Percentiles rank a stretch among this genome's conserved stretches.
Conservation (phyloP, 2,113 vertebrate genomes). For the Dipodomys spectabilis region DNA sequence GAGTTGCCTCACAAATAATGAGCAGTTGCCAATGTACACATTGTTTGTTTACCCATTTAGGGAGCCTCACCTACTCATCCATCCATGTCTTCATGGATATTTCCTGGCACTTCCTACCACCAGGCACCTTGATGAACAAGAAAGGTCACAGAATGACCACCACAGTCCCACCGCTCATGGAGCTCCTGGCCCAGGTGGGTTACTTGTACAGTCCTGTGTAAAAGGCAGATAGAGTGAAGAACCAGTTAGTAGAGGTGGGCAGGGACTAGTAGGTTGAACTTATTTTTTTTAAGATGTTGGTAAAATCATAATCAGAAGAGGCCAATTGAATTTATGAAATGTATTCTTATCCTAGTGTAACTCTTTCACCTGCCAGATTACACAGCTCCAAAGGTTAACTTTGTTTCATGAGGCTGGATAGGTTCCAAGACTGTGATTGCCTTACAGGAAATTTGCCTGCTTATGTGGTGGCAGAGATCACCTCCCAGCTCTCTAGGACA, state of each 20-base stretch:
- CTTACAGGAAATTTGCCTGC: neutral
- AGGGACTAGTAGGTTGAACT: neutral
- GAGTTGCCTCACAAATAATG: neutral
- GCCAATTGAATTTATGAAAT: neutral
- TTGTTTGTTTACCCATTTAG: neutral
- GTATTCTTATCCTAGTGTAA: neutral
- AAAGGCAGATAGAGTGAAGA: neutral
- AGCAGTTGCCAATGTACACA: neutral
- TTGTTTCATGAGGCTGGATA: constrained; percentile 3
- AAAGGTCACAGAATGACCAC: neutral
- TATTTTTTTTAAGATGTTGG: neutral
- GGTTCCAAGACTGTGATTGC: neutral
- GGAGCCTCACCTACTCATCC: neutral
- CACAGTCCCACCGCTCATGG: neutral
- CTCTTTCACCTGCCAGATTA: constrained; percentile 22
- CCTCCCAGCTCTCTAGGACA: neutral
- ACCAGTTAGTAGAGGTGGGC: neutral
- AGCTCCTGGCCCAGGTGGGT: neutral
- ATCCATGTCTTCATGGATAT: neutral
- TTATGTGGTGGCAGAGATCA: neutral
- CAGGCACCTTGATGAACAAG: neutral
- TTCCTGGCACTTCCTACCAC: neutral
- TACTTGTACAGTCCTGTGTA: neutral
- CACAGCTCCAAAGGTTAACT: constrained; percentile 63
- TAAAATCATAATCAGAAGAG: neutral